Conservation (phyloP, 2,888 invertebrate species). For the Steromphala cineraria region DNA sequence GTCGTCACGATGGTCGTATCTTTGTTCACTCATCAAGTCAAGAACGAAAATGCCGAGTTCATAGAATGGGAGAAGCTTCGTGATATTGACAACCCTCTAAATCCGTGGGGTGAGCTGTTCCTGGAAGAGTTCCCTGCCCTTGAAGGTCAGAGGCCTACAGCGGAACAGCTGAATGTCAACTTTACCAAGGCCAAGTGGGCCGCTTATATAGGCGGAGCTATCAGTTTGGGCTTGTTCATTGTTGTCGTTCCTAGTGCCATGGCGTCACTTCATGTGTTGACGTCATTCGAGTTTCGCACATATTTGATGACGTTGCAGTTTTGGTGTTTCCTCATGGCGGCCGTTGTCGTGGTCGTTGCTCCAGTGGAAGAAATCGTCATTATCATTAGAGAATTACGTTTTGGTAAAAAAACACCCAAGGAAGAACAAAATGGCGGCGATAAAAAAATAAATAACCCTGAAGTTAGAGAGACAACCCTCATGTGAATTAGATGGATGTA, state of each 20-base stretch:
- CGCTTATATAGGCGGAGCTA: conserved; percentile 56
- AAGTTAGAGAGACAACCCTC: too few relatives aligned
- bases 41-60: conserved; percentile 39
- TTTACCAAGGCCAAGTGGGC: conserved; percentile 54
- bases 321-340: conserved; percentile 56
- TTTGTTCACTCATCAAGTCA: conserved; percentile 55
- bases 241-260: conserved; percentile 58
- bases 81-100: conserved; percentile 64
- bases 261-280: conserved; percentile 53
- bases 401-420: neutral
- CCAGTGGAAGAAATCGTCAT: conserved; percentile 57
- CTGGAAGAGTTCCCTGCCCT: conserved; percentile 57
- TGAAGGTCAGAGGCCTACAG: conserved; percentile 42
- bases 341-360: conserved; percentile 52
- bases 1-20: conserved; percentile 61
- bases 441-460: too few relatives aligned
- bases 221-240: conserved; percentile 50
- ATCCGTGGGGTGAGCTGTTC: conserved; percentile 58
- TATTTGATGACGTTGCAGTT: conserved; percentile 55
- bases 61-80: conserved; percentile 58
- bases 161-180: conserved; percentile 46
- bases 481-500: too few relatives aligned
- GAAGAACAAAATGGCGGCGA: too few relatives aligned
- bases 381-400: conserved; percentile 33
- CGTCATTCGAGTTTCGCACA: conserved; percentile 46